Evolutionary conservation across 2,797 vertebrate species (phyloP), one percentile per base, ranked within the genome.

Genomic region (Borostomias antarcticus): DNA sequence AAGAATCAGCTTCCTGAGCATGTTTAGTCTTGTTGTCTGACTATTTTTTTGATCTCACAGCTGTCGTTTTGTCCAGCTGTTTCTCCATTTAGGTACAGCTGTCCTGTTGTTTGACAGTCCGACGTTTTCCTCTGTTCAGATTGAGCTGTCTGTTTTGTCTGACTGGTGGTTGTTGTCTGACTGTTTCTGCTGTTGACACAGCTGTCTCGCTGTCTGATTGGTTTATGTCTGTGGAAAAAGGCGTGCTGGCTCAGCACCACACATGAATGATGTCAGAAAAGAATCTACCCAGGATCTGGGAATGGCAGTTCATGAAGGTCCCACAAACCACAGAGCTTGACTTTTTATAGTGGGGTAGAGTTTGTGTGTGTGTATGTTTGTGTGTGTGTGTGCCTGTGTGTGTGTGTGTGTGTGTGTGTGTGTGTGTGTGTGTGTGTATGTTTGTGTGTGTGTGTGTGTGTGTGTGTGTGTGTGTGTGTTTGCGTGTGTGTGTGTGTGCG

Each of bases 331-430:
- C 30, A 23, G 19, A 21, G 33, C 2, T 9, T 30, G 28, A 32
- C 1, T 59, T 25, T 59, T n/a, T 17, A n/a, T 43, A 45, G 9
- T 9, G 25, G 10, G 10, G 11, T 13, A 1, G 50, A 9, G 23
- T 53, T 21, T 26, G 21, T 40, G 32, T 26, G 21, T 59, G 58
- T 45, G 35, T 59, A 7, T 56, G 53, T 33, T 15, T 56, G 33
- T 43, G 21, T 59, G 57, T 43, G 35, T n/a, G 23, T 28, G 5
- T 43, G 33, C 13, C 13, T 28, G 23, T 26, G 21, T 17, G 33
- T 40, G 23, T 43, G 57, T 40, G 23, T 26, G 6, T n/a, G n/a
- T n/a, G n/a, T 30, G 26, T 3, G 25, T 28, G 11, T 2, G 25
- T 26, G 17, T 26, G 25, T 28, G 25, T 28, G 23, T 28, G 25